Conservation (phyloP, 2,888 invertebrate species). For the Crocallis elinguaria region DNA sequence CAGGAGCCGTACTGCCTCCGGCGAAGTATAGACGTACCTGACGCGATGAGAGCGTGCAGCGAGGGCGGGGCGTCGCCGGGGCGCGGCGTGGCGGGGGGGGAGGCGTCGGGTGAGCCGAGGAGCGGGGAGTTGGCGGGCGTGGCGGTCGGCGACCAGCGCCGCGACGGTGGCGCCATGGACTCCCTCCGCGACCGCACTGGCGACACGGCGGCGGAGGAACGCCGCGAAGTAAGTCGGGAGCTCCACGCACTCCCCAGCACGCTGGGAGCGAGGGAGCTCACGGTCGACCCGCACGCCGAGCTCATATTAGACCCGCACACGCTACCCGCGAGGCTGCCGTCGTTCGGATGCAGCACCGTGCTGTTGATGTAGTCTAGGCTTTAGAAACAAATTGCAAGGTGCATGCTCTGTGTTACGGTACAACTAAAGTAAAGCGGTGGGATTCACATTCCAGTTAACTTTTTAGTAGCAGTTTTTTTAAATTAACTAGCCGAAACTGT, state of each 20-base stretch:
- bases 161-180: conserved; percentile 89
- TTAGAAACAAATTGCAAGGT: conserved; percentile 25
- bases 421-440: too few relatives aligned
- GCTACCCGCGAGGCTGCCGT: conserved; percentile 89
- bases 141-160: conserved; percentile 90
- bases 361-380: conserved; percentile 68
- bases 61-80: conserved; percentile 85
- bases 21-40: conserved; percentile 74
- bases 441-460: too few relatives aligned
- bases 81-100: conserved; percentile 86
- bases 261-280: conserved; percentile 80
- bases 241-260: conserved; percentile 86
- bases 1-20: conserved; percentile 83
- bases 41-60: conserved; percentile 81
- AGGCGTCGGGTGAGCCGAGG: conserved; percentile 82
- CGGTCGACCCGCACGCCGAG: conserved; percentile 83
- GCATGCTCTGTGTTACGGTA: conserved; percentile 27
- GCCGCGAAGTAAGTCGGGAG: conserved; percentile 86
- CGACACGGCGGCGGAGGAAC: conserved; percentile 79
- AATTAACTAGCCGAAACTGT: too few relatives aligned
- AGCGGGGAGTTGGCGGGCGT: conserved; percentile 95
- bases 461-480: too few relatives aligned
- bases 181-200: conserved; percentile 89
- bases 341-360: conserved; percentile 95
- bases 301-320: conserved; percentile 85